Evolutionary conservation across 1,140 invertebrate species (phyloP), one percentile per base, ranked within the genome.

Genomic region (Potamilus streckersoni): DNA sequence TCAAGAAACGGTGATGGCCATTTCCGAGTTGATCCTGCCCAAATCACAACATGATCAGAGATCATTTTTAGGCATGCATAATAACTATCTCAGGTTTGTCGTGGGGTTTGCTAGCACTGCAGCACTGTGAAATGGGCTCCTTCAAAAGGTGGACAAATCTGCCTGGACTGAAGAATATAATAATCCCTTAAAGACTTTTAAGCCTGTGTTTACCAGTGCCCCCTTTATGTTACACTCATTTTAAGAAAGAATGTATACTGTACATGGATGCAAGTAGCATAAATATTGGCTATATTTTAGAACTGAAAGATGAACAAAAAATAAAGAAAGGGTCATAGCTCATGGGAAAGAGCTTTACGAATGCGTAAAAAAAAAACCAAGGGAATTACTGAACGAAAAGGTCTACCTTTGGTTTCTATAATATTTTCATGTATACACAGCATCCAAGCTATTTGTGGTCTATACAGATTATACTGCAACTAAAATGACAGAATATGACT

Each of bases 391-490:
- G 56, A 69, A 2, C 5, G 57, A 12, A 67, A 78, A 59, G 67
- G 76, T 57, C 23, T 69, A 55, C 76, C 72, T 68, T 62, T 80
- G 11, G n/a, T 80, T 15, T 73, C 73, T 16, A 69, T 81, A 2
- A 2, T 31, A 31, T 31, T 31, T 31, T 0, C 27, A 31, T 31
- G 27, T 31, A 31, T 31, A 31, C 27, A 2, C 4, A 31, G 27
- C 89, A 71, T 90, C 89, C n/a, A 83, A 63, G 55, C 84, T 89
- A 66, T 93, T 92, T 76, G 89, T 79, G 27, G 84, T 93, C 1
- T 70, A 89, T 17, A 92, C 91, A 0, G 91, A 93, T 78, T 90
- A 93, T 79, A 81, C 84, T 79, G 88, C 91, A 0, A 76, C 92
- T 4, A 77, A 80, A 55, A 92, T 89, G 88, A 79, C 92, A 13